These are phyloP conservation scores for Rutilus rutilus DNA, from an alignment of 2,113 vertebrate species.

Conservation along the genomic window DNA sequence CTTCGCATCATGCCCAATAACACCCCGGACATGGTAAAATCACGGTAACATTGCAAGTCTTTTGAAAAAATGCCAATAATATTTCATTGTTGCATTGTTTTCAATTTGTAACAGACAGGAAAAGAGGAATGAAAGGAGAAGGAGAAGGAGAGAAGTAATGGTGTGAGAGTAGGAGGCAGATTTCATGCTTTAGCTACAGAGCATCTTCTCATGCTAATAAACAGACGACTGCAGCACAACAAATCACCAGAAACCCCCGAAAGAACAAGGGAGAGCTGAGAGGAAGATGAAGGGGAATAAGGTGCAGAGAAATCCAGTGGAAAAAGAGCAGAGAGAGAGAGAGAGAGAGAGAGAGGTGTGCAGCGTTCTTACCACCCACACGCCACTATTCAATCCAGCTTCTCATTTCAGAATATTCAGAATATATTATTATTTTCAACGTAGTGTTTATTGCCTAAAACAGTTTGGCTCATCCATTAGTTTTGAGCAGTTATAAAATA, in stretches of 20 bases:
- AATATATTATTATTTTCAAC: background rate
- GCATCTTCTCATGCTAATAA: constrained; percentile 40
- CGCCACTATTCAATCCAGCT: background rate
- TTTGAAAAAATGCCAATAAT: background rate
- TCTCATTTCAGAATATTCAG: constrained; percentile 16
- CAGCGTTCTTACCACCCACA: constrained; percentile 35
- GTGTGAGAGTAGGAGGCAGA: background rate
- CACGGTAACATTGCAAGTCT: background rate
- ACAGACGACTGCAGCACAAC: constrained; percentile 23
- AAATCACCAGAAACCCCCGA: constrained; percentile 19
- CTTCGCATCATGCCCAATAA: background rate
- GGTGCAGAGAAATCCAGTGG: background rate
- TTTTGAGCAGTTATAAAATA: background rate
- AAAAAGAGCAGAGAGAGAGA: background rate
- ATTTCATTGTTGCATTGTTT: background rate
- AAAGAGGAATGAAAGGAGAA: constrained; percentile 25
- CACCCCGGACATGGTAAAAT: background rate
- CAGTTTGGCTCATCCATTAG: background rate
- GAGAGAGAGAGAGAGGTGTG: constrained; percentile 1
- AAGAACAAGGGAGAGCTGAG: background rate
- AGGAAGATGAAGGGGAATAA: background rate
- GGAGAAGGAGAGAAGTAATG: constrained; percentile 12
- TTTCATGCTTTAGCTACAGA: constrained; percentile 46
- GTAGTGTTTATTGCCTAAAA: background rate
- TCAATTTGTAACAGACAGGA: background rate